A percentile compares a stretch with the other conserved stretches of the same genome.
Conservation (phyloP, 2,113 vertebrate species). For the Protobothrops flavoviridis region DNA sequence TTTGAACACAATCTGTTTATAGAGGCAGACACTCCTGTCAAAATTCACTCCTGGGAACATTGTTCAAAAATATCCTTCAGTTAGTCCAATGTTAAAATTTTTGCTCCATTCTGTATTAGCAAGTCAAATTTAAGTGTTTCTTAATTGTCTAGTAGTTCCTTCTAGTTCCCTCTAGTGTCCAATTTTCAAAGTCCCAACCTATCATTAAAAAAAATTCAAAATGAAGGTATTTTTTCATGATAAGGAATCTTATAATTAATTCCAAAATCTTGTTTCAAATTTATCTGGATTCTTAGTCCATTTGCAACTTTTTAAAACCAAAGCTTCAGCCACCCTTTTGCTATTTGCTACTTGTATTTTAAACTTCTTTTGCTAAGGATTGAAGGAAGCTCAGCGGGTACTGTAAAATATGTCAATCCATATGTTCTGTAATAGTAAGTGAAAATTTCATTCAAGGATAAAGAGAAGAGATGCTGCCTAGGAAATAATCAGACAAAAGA, state of each 20-base stretch:
- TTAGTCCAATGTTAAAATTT: not conserved
- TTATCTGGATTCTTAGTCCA: not conserved
- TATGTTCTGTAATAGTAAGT: not conserved
- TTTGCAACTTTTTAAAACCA: not conserved
- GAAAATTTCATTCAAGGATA: not conserved
- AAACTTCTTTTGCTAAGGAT: not conserved
- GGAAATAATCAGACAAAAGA: not conserved
- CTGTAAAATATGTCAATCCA: not conserved
- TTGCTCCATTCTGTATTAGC: not conserved
- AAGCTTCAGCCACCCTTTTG: not conserved
- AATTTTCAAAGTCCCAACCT: not conserved
- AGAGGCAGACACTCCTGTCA: not conserved
- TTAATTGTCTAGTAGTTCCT: not conserved
- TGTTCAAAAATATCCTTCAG: not conserved
- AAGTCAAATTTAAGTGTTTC: not conserved
- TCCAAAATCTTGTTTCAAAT: not conserved
- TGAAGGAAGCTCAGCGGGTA: not conserved
- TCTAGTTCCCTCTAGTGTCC: not conserved
- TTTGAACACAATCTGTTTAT: not conserved
- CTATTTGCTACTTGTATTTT: not conserved
- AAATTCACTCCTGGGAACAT: not conserved
- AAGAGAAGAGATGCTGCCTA: not conserved
- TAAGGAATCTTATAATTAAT: not conserved
- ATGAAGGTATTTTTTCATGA: not conserved
- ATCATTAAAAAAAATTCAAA: not conserved